Evolutionary conservation across 2,888 invertebrate species (phyloP).

Genomic region (Chirona hameri): DNA sequence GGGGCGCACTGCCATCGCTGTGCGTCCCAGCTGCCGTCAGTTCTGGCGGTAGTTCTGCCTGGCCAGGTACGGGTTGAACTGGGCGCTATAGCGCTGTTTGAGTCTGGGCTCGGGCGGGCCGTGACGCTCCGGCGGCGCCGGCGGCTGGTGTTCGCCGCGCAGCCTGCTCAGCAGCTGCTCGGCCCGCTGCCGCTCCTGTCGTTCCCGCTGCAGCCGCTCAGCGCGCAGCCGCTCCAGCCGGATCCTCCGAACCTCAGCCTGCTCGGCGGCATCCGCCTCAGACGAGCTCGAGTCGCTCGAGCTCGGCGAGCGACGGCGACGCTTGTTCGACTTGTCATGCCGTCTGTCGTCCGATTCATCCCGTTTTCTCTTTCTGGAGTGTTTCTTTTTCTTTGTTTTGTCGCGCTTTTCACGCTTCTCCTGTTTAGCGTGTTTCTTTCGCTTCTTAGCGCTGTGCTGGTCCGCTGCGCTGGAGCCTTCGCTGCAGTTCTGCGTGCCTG

Average conservation of each 20-base stretch:
- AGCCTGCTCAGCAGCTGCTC: constrained; percentile 64
- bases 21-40: too few species aligned
- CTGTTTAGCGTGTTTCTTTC: too few species aligned
- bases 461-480: too few species aligned
- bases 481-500: too few species aligned
- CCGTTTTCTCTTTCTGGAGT: constrained; percentile 33
- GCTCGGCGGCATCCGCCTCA: constrained; percentile 43
- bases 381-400: constrained; percentile 33
- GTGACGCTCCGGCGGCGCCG: constrained; percentile 31
- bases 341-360: too few species aligned
- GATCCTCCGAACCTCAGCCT: constrained; percentile 44
- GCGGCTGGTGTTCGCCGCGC: constrained; percentile 43
- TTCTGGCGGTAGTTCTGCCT: constrained; percentile 44
- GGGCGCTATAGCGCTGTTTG: constrained; percentile 86
- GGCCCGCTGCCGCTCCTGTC: constrained; percentile 67
- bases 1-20: too few species aligned
- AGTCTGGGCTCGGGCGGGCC: constrained; percentile 46
- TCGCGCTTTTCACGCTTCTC: constrained; percentile 34
- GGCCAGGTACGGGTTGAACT: constrained; percentile 77
- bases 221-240: constrained; percentile 66
- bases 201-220: constrained; percentile 76
- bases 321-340: constrained; percentile 22
- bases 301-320: neutral
- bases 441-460: too few species aligned
- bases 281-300: neutral